Evolutionary conservation across 2,797 vertebrate genomes (phyloP).

Genomic region (Sternotherus odoratus): DNA sequence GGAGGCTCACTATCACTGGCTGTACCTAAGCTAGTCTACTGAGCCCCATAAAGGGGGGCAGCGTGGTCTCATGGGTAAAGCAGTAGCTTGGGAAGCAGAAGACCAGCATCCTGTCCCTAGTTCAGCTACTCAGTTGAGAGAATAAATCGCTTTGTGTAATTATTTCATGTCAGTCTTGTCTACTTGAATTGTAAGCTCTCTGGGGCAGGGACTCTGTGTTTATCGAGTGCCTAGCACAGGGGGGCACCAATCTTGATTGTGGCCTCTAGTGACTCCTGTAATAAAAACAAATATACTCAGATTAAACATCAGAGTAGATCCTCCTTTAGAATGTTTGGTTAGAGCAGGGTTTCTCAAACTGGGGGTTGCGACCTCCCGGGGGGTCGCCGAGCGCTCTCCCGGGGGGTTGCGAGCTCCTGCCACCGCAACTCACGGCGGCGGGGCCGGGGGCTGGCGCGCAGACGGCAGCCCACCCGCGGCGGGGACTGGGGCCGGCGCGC

Average conservation of each 20-base stretch:
- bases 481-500: no score
- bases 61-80: not conserved
- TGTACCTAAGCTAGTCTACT: not conserved
- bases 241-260: not conserved
- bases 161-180: not conserved
- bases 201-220: not conserved
- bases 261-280: not conserved
- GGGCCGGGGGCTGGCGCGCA: no score
- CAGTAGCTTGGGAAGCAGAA: not conserved
- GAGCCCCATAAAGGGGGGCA: not conserved
- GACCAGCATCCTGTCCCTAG: not conserved
- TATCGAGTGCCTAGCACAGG: not conserved
- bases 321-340: conserved; percentile 13
- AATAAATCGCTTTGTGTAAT: not conserved
- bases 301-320: conserved; percentile 5
- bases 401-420: no score
- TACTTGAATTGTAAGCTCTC: not conserved
- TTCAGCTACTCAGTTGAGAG: no score
- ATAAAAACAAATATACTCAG: conserved; percentile 2
- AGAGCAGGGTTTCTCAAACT: no score
- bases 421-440: no score
- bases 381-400: no score
- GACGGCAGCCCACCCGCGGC: no score
- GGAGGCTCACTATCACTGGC: not conserved
- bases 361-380: no score